Conservation (phyloP, 2,888 invertebrate species). For the Chrysolina haemoptera region DNA sequence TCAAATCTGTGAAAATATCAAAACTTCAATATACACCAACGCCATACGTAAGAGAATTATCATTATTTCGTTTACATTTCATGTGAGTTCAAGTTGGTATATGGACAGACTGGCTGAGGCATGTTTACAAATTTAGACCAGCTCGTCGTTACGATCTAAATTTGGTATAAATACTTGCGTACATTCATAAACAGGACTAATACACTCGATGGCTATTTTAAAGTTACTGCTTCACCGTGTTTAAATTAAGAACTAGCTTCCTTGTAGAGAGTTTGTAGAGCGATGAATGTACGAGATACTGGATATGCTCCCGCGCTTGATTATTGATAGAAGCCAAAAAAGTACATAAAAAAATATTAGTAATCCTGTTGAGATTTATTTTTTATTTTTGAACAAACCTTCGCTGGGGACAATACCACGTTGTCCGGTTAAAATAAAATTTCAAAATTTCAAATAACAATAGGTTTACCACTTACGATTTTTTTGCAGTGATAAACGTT, state of each 20-base stretch:
- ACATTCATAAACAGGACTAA: conserved; percentile 51
- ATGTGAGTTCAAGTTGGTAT: conserved; percentile 13
- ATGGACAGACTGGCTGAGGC: conserved; percentile 25
- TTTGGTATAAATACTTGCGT: conserved; percentile 51
- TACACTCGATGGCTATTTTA: conserved; percentile 48
- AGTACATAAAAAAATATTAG: no score
- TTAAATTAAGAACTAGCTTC: conserved; percentile 47
- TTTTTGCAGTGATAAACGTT: no score
- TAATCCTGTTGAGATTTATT: no score
- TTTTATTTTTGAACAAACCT: no score
- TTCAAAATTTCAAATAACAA: no score
- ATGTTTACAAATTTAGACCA: conserved; percentile 48
- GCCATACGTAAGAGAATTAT: background rate
- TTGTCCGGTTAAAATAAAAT: no score
- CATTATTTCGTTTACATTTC: conserved; percentile 5
- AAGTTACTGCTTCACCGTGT: conserved; percentile 43
- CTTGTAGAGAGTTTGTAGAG: conserved; percentile 19
- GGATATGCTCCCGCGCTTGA: no score
- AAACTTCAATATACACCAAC: background rate
- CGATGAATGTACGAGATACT: background rate
- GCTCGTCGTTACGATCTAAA: conserved; percentile 51
- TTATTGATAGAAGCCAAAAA: no score
- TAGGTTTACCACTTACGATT: no score
- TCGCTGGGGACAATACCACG: no score
- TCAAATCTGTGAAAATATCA: background rate